Percentiles rank a stretch among this genome's conserved stretches.
Evolutionary conservation across 2,888 invertebrate genomes (phyloP).

Genomic region (Tanypteryx hageni): DNA sequence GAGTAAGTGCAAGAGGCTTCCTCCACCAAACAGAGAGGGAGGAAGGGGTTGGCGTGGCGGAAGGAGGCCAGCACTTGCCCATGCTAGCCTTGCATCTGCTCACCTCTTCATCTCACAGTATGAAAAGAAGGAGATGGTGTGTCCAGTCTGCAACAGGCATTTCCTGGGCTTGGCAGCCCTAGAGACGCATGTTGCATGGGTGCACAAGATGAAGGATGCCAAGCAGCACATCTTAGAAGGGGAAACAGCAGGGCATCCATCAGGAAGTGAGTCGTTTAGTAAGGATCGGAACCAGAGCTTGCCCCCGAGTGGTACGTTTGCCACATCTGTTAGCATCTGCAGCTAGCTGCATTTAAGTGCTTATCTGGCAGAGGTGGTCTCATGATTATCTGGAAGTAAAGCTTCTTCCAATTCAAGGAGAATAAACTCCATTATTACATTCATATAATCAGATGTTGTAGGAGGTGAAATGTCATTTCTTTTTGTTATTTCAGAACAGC

Average conservation of each 20-base stretch:
- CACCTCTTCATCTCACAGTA: conserved; percentile 67
- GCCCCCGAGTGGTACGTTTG: too few species aligned
- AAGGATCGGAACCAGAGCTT: background rate
- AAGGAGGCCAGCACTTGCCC: conserved; percentile 37
- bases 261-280: conserved; percentile 31
- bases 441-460: too few species aligned
- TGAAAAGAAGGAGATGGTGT: conserved; percentile 70
- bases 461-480: too few species aligned
- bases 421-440: too few species aligned
- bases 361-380: too few species aligned
- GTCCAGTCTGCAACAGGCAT: conserved; percentile 70
- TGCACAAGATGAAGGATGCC: conserved; percentile 66
- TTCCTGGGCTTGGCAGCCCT: conserved; percentile 71
- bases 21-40: conserved; percentile 34
- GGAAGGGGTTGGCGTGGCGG: conserved; percentile 43
- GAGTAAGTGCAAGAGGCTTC: conserved; percentile 50
- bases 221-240: conserved; percentile 65
- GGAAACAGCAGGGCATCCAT: conserved; percentile 2
- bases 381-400: too few species aligned
- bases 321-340: too few species aligned
- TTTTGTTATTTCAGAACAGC: too few species aligned
- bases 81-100: conserved; percentile 43
- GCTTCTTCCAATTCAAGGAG: too few species aligned
- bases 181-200: conserved; percentile 69
- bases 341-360: too few species aligned